These are phyloP conservation scores for Stictocephala bisonia DNA, from an alignment of 2,888 invertebrate genomes.

Conservation along the genomic window DNA sequence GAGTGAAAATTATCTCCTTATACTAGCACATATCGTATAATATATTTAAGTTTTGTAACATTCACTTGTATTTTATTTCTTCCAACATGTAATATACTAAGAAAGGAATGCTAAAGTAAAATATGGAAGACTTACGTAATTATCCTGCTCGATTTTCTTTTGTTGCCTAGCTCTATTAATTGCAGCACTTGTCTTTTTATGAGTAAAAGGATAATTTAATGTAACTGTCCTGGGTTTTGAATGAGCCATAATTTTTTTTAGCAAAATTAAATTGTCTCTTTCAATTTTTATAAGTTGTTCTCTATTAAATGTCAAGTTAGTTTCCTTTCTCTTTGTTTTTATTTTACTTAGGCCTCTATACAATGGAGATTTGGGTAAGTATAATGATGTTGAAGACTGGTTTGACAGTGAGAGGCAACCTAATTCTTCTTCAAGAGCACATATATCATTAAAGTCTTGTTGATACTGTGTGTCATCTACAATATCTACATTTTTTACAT, in stretches of 20 bases:
- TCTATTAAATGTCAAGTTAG: conserved; percentile 52
- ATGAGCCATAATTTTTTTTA: conserved; percentile 52
- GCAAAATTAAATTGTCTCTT: conserved; percentile 53
- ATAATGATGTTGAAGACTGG: not conserved
- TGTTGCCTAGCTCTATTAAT: conserved; percentile 53
- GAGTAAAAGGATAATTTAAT: conserved; percentile 32
- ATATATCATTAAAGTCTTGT: not conserved
- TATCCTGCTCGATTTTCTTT: conserved; percentile 54
- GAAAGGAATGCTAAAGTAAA: no score
- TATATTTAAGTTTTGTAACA: no score
- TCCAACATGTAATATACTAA: no score
- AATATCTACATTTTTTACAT: not conserved
- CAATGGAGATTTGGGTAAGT: not conserved
- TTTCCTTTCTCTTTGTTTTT: not conserved
- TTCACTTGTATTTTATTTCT: no score
- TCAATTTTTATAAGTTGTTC: conserved; percentile 53
- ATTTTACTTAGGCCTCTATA: not conserved
- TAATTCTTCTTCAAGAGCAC: not conserved
- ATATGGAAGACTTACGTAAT: conserved; percentile 53
- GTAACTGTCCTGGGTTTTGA: conserved; percentile 37
- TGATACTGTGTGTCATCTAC: not conserved
- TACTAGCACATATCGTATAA: no score
- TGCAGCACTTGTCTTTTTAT: conserved; percentile 52
- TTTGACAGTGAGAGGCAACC: not conserved
- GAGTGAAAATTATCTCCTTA: no score